phyloP scores from a whole-genome alignment of 2,888 invertebrate genomes.

The Idaea aversata region DNA sequence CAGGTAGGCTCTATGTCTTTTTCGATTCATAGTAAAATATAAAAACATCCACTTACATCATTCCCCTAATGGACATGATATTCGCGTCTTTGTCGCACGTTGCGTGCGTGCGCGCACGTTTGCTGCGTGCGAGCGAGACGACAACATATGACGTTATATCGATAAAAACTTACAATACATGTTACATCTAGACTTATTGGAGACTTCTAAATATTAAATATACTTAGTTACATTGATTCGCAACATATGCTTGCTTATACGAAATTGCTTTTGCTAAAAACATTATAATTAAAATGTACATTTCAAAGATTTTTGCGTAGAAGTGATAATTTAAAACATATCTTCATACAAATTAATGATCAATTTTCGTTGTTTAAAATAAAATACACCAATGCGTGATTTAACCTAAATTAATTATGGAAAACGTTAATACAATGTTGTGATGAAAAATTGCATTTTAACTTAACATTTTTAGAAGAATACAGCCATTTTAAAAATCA shows the following conservation, averaged over 20 bases:
- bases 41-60: constrained; percentile 71
- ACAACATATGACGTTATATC: constrained; percentile 64
- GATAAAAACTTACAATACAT: constrained; percentile 75
- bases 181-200: constrained; percentile 69
- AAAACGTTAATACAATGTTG: neutral
- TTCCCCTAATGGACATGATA: constrained; percentile 76
- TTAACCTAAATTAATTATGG: neutral
- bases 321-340: neutral
- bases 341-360: neutral
- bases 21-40: constrained; percentile 78
- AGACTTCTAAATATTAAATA: constrained; percentile 76
- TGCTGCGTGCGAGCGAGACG: constrained; percentile 47
- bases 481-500: neutral
- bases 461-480: neutral
- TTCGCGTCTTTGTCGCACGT: constrained; percentile 43
- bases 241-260: constrained; percentile 44
- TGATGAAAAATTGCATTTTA: neutral
- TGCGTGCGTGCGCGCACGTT: constrained; percentile 22
- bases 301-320: neutral
- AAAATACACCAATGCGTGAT: neutral
- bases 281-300: constrained; percentile 22
- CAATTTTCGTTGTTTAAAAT: neutral
- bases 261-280: constrained; percentile 40
- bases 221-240: constrained; percentile 68
- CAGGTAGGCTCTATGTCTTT: constrained; percentile 70